Conservation (phyloP, 2,888 invertebrate genomes). For the Agrotis exclamationis region DNA sequence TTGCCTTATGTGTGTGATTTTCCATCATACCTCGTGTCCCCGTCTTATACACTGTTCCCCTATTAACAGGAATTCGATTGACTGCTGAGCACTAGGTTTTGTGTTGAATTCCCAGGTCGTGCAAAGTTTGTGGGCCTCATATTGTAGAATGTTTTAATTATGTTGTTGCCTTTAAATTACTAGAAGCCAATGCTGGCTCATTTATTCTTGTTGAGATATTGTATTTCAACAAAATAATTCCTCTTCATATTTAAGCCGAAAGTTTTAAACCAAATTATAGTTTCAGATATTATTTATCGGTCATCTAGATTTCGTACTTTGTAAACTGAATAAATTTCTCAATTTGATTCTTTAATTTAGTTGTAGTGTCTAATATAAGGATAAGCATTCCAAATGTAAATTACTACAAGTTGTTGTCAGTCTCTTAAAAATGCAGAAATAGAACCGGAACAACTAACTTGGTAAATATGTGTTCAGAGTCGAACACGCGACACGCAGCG, state of each 20-base stretch:
- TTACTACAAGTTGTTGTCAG: no score
- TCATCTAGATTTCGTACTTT: neutral
- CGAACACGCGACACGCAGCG: no score
- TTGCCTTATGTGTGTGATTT: no score
- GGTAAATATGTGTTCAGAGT: no score
- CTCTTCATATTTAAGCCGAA: neutral
- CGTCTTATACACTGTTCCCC: no score
- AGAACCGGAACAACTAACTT: no score
- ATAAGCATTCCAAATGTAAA: conserved; percentile 5
- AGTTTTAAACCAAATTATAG: conserved; percentile 2
- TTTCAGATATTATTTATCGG: conserved; percentile 1
- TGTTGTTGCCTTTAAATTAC: neutral
- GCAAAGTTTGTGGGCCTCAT: no score
- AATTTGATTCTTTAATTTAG: conserved; percentile 19
- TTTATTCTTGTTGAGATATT: neutral
- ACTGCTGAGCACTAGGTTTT: neutral
- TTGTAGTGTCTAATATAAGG: conserved; percentile 10
- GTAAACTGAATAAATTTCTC: conserved; percentile 18
- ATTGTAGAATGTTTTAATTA: no score
- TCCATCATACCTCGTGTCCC: no score
- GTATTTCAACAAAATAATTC: neutral
- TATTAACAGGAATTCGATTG: neutral
- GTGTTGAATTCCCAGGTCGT: no score
- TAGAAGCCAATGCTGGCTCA: neutral
- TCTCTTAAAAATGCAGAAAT: no score